Conservation (phyloP, 2,113 vertebrate species). For the Hemiscyllium ocellatum region DNA sequence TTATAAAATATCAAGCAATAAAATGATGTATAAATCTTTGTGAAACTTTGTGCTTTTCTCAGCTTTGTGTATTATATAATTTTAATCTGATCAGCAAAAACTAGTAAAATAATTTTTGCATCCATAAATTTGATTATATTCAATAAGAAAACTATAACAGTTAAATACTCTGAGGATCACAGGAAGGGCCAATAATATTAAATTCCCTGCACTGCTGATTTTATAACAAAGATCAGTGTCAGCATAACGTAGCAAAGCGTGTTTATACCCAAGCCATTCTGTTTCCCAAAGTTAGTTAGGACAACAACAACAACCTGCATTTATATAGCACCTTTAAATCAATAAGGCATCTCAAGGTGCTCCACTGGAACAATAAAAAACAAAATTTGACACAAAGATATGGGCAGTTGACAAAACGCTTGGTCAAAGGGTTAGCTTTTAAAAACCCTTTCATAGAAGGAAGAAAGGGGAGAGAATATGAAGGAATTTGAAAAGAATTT, state of each 20-base stretch:
- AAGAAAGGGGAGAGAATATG: background rate
- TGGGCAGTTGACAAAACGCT: background rate
- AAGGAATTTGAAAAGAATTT: background rate
- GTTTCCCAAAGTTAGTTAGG: background rate
- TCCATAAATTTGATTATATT: background rate
- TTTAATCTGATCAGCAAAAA: background rate
- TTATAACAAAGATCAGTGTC: background rate
- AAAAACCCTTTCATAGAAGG: background rate
- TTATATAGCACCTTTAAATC: background rate
- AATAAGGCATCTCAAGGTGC: background rate
- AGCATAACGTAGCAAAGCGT: background rate
- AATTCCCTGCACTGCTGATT: background rate
- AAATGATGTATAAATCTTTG: background rate
- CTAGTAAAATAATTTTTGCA: background rate
- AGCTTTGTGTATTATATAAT: background rate
- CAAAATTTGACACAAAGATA: background rate
- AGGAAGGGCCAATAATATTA: background rate
- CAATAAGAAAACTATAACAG: background rate
- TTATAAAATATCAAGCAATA: constrained; percentile 29
- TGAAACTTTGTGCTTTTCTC: constrained; percentile 19
- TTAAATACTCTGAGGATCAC: background rate
- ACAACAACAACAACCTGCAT: background rate
- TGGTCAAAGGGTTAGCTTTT: background rate
- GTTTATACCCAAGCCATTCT: background rate
- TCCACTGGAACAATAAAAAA: background rate